phyloP scores from a whole-genome alignment of 53 echinoderm and acorn worm species.

The Echinarachnius parma region DNA sequence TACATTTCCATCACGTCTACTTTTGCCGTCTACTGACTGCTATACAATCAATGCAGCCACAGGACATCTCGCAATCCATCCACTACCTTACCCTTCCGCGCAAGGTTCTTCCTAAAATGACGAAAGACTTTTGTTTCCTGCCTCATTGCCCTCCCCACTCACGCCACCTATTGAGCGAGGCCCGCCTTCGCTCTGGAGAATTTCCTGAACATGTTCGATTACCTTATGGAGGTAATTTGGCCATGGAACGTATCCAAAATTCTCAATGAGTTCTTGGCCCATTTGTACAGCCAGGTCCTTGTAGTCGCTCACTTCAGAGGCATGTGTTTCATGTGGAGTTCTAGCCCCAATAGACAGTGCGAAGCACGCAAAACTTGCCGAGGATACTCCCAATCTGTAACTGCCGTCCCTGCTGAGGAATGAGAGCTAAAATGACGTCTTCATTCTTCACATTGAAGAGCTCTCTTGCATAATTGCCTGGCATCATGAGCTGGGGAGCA shows the following conservation, averaged over 20 bases:
- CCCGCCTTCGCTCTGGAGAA: constrained; percentile 30
- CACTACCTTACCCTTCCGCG: constrained; percentile 1
- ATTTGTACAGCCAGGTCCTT: constrained; percentile 44
- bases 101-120: constrained; percentile 15
- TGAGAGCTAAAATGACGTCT: neutral
- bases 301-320: constrained; percentile 18
- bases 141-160: constrained; percentile 61
- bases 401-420: neutral
- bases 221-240: constrained; percentile 62
- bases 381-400: neutral
- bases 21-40: no score
- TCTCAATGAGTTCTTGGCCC: constrained; percentile 29
- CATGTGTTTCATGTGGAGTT: neutral
- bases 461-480: constrained; percentile 49
- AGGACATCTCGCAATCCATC: no score
- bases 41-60: no score
- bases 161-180: constrained; percentile 42
- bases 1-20: no score
- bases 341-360: neutral
- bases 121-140: constrained; percentile 52
- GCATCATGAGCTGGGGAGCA: constrained; percentile 52
- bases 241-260: constrained; percentile 53
- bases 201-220: constrained; percentile 52
- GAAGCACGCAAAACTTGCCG: neutral
- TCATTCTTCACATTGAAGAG: constrained; percentile 9